These are phyloP conservation scores for Polyodon spathula DNA, from an alignment of 2,113 vertebrate genomes.

Conservation along the genomic window DNA sequence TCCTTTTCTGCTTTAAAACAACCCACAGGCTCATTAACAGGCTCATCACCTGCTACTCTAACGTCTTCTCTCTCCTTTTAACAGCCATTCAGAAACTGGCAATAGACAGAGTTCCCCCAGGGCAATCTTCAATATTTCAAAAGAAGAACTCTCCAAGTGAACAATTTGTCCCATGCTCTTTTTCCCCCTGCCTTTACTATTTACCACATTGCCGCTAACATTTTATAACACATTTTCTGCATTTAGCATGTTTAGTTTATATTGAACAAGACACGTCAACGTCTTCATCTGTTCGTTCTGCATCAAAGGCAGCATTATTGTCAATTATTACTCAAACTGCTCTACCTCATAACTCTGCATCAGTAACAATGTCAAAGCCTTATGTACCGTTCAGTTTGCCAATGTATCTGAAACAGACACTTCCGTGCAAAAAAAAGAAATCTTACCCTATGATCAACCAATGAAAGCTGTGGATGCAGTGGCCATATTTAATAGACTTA, in stretches of 20 bases:
- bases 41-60: constrained; percentile 4
- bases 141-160: not conserved
- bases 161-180: not conserved
- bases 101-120: not conserved
- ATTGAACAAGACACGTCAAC: not conserved
- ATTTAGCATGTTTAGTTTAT: constrained; percentile 8
- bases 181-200: not conserved
- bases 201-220: not conserved
- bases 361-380: not conserved
- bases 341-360: not conserved
- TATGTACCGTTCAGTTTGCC: not conserved
- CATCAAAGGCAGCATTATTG: not conserved
- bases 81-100: not conserved
- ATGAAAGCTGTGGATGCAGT: constrained; percentile 6
- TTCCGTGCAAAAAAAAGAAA: not conserved
- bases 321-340: not conserved
- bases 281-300: not conserved
- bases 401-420: not conserved
- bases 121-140: not conserved
- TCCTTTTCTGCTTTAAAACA: constrained; percentile 3
- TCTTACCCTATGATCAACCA: constrained; percentile 12
- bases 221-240: not conserved
- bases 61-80: constrained; percentile 1
- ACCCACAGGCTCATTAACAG: not conserved
- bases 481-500: constrained; percentile 5